phyloP scores from a whole-genome alignment of 2,888 invertebrate genomes.

The Eudiplozoon nipponicum region DNA sequence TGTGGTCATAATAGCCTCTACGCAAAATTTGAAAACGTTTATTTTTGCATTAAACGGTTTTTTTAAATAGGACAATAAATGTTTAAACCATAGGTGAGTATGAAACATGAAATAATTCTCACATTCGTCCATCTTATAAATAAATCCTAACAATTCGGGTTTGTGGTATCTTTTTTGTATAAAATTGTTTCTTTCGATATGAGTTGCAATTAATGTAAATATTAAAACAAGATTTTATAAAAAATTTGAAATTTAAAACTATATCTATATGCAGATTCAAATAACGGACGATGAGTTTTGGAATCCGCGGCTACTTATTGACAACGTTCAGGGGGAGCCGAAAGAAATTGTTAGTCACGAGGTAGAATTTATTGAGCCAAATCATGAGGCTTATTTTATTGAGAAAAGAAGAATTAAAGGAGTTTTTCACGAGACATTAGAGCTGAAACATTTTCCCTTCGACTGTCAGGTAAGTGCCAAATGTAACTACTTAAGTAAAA shows the following conservation, averaged over 20 bases:
- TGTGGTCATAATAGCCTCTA: too few species aligned
- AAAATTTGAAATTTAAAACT: too few species aligned
- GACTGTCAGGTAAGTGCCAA: constrained; percentile 4
- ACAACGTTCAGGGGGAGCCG: constrained; percentile 2
- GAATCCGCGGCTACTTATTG: constrained; percentile 2
- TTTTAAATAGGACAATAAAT: too few species aligned
- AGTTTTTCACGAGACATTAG: constrained; percentile 1
- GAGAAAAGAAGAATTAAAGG: constrained; percentile 4
- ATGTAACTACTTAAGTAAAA: too few species aligned
- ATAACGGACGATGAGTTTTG: neutral
- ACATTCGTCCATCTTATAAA: too few species aligned
- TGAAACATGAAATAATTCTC: too few species aligned
- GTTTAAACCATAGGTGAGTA: too few species aligned
- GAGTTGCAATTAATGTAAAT: neutral
- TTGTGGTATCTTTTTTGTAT: too few species aligned
- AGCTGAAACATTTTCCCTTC: constrained; percentile 5
- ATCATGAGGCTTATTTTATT: constrained; percentile 1
- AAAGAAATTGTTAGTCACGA: constrained; percentile 3
- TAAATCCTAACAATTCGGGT: too few species aligned
- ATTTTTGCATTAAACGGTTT: too few species aligned
- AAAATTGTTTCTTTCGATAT: too few species aligned
- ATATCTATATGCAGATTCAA: neutral
- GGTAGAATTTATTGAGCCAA: constrained; percentile 1
- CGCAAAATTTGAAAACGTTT: too few species aligned
- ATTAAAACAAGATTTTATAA: neutral